These are phyloP conservation scores for Hylaea fasciaria DNA, from an alignment of 2,888 invertebrate species.

Conservation along the genomic window DNA sequence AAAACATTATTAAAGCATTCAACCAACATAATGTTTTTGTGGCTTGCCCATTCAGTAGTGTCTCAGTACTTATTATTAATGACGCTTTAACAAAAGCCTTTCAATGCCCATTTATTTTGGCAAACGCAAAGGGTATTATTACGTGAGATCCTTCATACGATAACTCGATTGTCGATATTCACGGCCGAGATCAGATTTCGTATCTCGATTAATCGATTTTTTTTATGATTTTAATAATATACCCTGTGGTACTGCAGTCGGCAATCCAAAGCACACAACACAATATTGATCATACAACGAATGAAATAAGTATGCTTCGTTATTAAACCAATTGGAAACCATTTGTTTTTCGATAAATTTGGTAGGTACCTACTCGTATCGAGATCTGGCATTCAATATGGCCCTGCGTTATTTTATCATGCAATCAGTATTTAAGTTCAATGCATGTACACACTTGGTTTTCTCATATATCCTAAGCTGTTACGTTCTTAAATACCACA, in stretches of 20 bases:
- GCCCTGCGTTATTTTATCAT: constrained; percentile 21
- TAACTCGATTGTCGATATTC: constrained; percentile 54
- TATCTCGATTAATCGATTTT: constrained; percentile 45
- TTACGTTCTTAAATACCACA: constrained; percentile 29
- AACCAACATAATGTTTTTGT: constrained; percentile 1
- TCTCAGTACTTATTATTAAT: constrained; percentile 29
- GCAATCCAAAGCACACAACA: constrained; percentile 21
- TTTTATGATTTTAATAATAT: constrained; percentile 37
- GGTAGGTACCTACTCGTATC: constrained; percentile 15
- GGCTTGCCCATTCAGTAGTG: constrained; percentile 32
- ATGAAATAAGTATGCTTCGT: constrained; percentile 26
- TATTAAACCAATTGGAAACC: constrained; percentile 26
- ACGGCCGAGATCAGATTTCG: constrained; percentile 40
- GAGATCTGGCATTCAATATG: constrained; percentile 26
- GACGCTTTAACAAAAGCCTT: constrained; percentile 42
- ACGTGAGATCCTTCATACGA: constrained; percentile 52
- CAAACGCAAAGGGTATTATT: constrained; percentile 61
- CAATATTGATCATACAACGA: constrained; percentile 19
- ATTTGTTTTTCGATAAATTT: constrained; percentile 35
- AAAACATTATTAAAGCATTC: neutral
- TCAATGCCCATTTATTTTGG: constrained; percentile 59
- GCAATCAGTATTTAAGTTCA: constrained; percentile 3
- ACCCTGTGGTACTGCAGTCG: constrained; percentile 32
- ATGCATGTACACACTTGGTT: no score
- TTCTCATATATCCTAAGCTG: constrained; percentile 1